Evolutionary conservation across 2,113 vertebrate species (phyloP).

Genomic region (Eupsittula cactorum): DNA sequence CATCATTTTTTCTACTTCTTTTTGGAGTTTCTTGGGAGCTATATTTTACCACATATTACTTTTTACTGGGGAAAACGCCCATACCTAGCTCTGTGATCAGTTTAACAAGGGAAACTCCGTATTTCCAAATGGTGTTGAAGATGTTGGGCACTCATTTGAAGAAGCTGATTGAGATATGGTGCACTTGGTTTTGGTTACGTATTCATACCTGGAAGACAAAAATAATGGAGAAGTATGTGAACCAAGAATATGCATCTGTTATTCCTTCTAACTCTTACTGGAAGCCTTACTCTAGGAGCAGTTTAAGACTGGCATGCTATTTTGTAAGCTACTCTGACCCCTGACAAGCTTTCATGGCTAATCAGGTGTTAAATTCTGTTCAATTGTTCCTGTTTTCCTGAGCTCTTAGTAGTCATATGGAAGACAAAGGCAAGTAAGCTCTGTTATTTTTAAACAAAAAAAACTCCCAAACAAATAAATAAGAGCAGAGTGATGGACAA

Average conservation of each 20-base stretch:
- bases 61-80: neutral
- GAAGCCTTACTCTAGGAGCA: neutral
- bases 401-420: neutral
- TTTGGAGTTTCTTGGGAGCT: neutral
- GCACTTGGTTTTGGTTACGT: neutral
- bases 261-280: neutral
- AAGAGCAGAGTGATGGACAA: neutral
- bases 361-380: neutral
- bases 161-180: fast-evolving
- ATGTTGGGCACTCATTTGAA: neutral
- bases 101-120: neutral
- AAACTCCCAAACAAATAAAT: neutral
- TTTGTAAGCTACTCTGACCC: neutral
- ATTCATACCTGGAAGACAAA: neutral
- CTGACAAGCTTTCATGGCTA: neutral
- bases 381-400: neutral
- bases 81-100: neutral
- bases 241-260: neutral
- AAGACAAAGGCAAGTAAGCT: neutral
- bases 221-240: neutral
- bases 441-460: neutral
- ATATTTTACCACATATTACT: neutral
- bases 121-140: neutral
- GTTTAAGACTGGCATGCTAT: neutral
- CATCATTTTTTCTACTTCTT: neutral